A percentile compares a stretch with the other conserved stretches of the same genome.
Evolutionary conservation across 2,797 vertebrate species (phyloP).

Genomic region (Melanotaenia nigrans): DNA sequence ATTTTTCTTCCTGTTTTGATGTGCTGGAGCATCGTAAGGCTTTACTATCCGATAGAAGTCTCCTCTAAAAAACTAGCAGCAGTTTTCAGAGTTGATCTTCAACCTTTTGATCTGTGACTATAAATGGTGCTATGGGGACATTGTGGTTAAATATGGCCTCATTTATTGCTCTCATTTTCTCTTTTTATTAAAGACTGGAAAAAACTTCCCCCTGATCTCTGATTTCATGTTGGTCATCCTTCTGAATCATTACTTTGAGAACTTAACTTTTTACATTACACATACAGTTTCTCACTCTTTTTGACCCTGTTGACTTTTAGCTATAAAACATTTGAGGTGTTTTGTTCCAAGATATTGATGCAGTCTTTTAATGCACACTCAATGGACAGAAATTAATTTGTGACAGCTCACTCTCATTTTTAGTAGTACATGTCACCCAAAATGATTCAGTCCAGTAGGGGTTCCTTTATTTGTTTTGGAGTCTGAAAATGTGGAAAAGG

Average conservation of each 20-base stretch:
- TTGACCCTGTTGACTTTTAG: not conserved
- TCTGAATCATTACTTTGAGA: not conserved
- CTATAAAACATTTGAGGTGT: not conserved
- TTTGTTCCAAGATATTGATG: not conserved
- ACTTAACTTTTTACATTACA: not conserved
- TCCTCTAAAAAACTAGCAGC: not conserved
- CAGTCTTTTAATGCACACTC: not conserved
- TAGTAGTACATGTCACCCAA: not conserved
- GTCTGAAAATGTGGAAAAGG: not conserved
- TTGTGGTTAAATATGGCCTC: not conserved
- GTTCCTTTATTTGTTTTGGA: not conserved
- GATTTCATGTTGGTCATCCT: not conserved
- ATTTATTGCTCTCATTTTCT: not conserved
- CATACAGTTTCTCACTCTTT: not conserved
- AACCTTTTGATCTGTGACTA: not conserved
- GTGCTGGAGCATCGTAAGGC: not conserved
- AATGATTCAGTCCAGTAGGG: not conserved
- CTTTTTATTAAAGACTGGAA: not conserved
- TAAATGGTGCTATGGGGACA: too few relatives aligned
- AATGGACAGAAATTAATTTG: not conserved
- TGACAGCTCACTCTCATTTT: not conserved
- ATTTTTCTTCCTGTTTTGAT: not conserved
- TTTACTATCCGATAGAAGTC: not conserved
- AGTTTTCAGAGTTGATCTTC: not conserved
- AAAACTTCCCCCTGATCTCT: not conserved